phyloP scores from a whole-genome alignment of 2,797 vertebrate genomes.

The Crocodylus rhombifer region DNA sequence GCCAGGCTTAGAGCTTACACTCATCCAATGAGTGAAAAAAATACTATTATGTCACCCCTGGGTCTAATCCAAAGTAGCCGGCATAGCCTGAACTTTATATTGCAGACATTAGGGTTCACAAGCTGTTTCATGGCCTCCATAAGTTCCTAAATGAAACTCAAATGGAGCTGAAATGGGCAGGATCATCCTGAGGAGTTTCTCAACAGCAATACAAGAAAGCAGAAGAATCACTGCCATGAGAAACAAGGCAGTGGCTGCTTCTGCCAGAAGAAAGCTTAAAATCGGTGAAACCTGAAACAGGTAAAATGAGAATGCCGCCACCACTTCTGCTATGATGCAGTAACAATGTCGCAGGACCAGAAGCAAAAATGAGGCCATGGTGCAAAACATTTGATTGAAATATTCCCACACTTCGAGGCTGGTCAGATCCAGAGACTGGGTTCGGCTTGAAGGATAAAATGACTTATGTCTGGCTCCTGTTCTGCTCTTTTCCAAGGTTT shows the following conservation, averaged over 20 bases:
- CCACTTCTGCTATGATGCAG: conserved; percentile 37
- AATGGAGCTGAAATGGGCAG: conserved; percentile 2
- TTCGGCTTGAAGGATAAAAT: not conserved
- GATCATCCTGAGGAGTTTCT: not conserved
- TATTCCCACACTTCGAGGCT: not conserved
- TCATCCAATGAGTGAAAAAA: not conserved
- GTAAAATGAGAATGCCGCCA: conserved; percentile 39
- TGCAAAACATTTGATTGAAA: not conserved
- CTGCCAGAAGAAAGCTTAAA: conserved; percentile 58
- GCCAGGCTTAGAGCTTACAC: not conserved
- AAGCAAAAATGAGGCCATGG: not conserved
- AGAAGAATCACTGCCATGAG: conserved; percentile 3
- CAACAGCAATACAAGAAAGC: conserved; percentile 7
- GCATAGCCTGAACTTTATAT: rapidly evolving
- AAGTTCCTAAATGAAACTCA: not conserved
- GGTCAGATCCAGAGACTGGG: not conserved
- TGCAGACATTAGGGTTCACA: rapidly evolving
- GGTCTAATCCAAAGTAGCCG: not conserved
- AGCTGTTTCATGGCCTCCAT: not conserved
- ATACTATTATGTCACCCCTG: not conserved
- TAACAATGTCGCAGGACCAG: conserved; percentile 18
- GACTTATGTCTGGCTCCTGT: not conserved
- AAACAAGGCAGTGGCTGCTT: conserved; percentile 40
- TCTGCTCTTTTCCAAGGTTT: not conserved
- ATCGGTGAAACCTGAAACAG: not conserved